Base-by-base conservation (phyloP, 2,113 vertebrate species). In the Corythoichthys intestinalis region DNA sequence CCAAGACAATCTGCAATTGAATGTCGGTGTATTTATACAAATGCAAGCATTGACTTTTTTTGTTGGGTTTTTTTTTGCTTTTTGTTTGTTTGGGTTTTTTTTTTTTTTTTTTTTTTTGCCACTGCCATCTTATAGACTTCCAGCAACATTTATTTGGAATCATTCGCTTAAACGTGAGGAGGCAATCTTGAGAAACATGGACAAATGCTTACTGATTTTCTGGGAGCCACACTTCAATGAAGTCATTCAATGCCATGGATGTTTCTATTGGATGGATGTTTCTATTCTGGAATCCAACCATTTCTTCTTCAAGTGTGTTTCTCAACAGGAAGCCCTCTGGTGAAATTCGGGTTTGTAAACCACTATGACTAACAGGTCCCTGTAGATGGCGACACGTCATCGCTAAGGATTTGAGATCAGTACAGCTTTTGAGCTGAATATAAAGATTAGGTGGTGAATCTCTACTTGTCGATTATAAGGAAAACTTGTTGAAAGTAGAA, bases 151-250 rank as follows among this genome's bases (percentile, higher is more conserved):
- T 48, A 63, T 72, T 62, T 73, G 71, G 66, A 71, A 78, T 83
- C 71, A 76, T 69, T 76, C 65, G 68, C 71, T 77, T 68, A 75
- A 57, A 62, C 63, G 8, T 20, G 63, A 39, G 80, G 75, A 86
- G 87, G 81, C 70, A 86, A 86, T 83, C 68, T 80, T 72, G 49
- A 72, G 72, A 81, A 87, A 85, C 70, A 63, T 1, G 69, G 47
- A 78, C 39, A 20, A 74, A 56, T 62, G 50, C 35, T 65, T 69
- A 70, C 58, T 63, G 58, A 71, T 49, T 67, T 49, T 59, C 10
- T 71, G 67, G 47, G 9, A 37, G 28, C 13, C n/a, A 46, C 56
- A 41, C 11, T 67, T 39, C 6, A 7, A 2, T 67, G 63, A 34
- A 66, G 13, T 4, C 14, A 14, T 50, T 50, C 48, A 0, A 15